These are phyloP conservation scores for Orthosia incerta DNA, from an alignment of 2,888 invertebrate genomes.

Conservation along the genomic window DNA sequence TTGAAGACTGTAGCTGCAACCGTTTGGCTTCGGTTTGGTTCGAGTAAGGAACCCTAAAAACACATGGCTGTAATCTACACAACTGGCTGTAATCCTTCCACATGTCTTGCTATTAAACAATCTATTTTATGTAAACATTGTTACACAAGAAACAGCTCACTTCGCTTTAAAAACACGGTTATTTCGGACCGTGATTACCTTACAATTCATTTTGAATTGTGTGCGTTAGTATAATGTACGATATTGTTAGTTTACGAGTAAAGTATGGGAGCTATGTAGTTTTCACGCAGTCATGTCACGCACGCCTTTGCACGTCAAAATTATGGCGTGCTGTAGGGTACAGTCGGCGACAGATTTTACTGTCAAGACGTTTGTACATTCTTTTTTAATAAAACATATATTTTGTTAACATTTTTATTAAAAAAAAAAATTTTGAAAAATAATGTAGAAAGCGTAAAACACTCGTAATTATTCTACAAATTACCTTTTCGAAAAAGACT, in stretches of 20 bases:
- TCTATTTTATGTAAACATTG: slow-evolving; percentile 25
- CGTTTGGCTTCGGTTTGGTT: no score
- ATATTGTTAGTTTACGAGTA: slow-evolving; percentile 37
- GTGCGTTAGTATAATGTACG: slow-evolving; percentile 38
- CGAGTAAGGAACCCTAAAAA: background rate
- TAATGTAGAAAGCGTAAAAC: background rate
- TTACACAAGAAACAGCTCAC: background rate
- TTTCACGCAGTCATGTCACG: slow-evolving; percentile 31
- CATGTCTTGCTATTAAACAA: slow-evolving; percentile 10
- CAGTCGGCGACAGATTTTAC: slow-evolving; percentile 1
- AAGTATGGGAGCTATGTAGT: slow-evolving; percentile 15
- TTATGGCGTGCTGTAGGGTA: background rate
- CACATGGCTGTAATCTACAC: background rate
- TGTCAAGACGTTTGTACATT: background rate
- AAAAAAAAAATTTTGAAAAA: background rate
- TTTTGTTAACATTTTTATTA: no score
- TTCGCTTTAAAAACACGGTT: slow-evolving; percentile 28
- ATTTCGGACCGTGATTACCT: slow-evolving; percentile 44
- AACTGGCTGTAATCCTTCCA: background rate
- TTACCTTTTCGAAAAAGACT: no score
- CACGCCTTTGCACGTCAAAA: slow-evolving; percentile 31
- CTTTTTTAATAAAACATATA: background rate
- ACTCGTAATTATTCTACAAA: background rate
- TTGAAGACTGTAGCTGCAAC: no score
- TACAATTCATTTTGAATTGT: slow-evolving; percentile 36